Evolutionary conservation across 2,113 vertebrate genomes (phyloP).

Genomic region (Misgurnus anguillicaudatus): DNA sequence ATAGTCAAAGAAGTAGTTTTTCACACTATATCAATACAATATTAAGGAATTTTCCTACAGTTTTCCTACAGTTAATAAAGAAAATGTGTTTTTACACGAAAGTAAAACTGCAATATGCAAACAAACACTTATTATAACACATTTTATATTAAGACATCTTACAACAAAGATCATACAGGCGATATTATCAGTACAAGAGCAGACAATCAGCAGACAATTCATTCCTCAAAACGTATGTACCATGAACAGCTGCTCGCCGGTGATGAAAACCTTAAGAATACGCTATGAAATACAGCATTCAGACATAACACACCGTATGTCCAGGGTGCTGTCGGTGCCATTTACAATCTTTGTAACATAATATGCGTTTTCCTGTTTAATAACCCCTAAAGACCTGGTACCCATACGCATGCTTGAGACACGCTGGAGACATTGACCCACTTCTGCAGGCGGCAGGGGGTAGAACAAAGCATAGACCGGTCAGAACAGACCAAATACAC

Average conservation of each 20-base stretch:
- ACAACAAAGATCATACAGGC: background rate
- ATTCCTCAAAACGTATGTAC: background rate
- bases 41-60: too few relatives aligned
- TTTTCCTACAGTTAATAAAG: too few relatives aligned
- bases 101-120: constrained; percentile 12
- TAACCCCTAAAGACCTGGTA: constrained; percentile 27
- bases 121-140: background rate
- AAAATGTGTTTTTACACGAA: too few relatives aligned
- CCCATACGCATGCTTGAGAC: constrained; percentile 37
- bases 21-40: too few relatives aligned
- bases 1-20: too few relatives aligned
- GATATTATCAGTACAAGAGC: background rate
- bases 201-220: background rate
- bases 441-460: constrained; percentile 27
- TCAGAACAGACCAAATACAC: constrained; percentile 18
- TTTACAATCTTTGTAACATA: constrained; percentile 19
- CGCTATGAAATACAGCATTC: constrained; percentile 4
- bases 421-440: constrained; percentile 44
- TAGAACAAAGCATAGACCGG: constrained; percentile 5
- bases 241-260: background rate
- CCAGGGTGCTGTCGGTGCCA: constrained; percentile 5
- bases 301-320: background rate
- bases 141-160: background rate
- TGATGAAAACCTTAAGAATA: constrained; percentile 15
- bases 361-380: constrained; percentile 28